These are phyloP conservation scores for Eupeodes corollae DNA, from an alignment of 1,140 invertebrate species.

Conservation along the genomic window DNA sequence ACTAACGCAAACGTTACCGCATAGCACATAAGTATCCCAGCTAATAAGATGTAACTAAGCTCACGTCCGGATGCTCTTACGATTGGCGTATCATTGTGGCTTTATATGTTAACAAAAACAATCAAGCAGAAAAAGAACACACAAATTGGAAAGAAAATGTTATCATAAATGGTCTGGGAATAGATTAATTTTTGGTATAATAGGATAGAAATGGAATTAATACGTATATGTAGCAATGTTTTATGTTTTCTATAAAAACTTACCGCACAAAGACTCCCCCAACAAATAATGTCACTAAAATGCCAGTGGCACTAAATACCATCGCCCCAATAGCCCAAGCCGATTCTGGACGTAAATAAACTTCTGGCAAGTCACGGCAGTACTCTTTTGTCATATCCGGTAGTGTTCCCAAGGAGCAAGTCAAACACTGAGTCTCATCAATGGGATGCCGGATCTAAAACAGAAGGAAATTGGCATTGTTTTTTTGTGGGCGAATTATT, in stretches of 20 bases:
- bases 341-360: constrained; percentile 66
- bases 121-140: not conserved
- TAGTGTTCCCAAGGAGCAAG: constrained; percentile 71
- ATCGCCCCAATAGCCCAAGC: constrained; percentile 85
- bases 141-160: not conserved
- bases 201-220: not conserved
- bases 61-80: constrained; percentile 83
- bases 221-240: not conserved
- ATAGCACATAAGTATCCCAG: constrained; percentile 81
- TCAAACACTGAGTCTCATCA: constrained; percentile 69
- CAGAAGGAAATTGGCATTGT: not conserved
- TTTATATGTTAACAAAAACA: constrained; percentile 15
- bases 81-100: constrained; percentile 73
- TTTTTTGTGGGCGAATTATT: no score
- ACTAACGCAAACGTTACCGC: constrained; percentile 75
- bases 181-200: not conserved
- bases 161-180: not conserved
- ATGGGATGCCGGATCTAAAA: constrained; percentile 61
- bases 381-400: constrained; percentile 61
- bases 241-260: constrained; percentile 2
- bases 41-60: constrained; percentile 76
- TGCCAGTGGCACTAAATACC: constrained; percentile 65
- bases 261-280: constrained; percentile 49
- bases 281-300: constrained; percentile 62
- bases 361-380: constrained; percentile 72